Conservation (phyloP, 2,888 invertebrate genomes). For the Morinoia aosen region DNA sequence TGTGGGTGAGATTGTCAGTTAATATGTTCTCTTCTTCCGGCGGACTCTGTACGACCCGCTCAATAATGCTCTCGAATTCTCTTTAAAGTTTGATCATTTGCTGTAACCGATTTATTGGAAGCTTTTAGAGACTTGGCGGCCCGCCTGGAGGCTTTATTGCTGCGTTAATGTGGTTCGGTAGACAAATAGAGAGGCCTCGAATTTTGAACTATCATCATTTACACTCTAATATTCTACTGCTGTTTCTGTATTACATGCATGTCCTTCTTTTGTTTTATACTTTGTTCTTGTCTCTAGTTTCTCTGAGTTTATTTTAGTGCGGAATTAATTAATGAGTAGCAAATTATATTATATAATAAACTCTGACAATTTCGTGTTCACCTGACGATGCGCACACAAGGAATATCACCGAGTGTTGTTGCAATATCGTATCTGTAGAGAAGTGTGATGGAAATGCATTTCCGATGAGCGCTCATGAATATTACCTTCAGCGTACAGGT, state of each 20-base stretch:
- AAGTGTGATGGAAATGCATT: too few species aligned
- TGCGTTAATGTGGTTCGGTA: not conserved
- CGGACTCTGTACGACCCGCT: not conserved
- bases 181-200: not conserved
- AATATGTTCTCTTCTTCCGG: not conserved
- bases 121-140: slow-evolving; percentile 5
- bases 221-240: not conserved
- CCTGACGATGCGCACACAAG: too few species aligned
- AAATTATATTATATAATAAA: too few species aligned
- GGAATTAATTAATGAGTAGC: too few species aligned
- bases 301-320: not conserved
- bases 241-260: not conserved
- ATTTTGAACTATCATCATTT: not conserved
- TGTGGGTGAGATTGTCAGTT: not conserved
- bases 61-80: not conserved
- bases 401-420: too few species aligned
- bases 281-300: not conserved
- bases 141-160: not conserved
- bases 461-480: too few species aligned
- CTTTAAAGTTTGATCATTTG: slow-evolving; percentile 16
- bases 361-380: too few species aligned
- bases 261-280: not conserved
- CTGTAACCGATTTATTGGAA: slow-evolving; percentile 26
- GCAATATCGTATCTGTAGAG: too few species aligned
- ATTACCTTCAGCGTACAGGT: too few species aligned